Base-by-base conservation (phyloP, 2,888 invertebrate genomes). In the Andrena flavipes region DNA sequence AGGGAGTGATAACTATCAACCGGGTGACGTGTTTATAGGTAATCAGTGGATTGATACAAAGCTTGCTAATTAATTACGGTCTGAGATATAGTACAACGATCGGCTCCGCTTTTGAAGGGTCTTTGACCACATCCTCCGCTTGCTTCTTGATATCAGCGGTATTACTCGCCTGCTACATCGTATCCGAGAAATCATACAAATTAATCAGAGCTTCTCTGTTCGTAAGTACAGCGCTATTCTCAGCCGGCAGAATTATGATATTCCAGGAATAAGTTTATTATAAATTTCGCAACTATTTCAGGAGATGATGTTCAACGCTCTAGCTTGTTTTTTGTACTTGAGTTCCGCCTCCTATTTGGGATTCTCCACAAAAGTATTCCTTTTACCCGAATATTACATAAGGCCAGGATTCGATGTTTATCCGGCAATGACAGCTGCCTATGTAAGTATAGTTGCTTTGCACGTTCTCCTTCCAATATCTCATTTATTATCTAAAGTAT, bases 401-500 rank as follows among this genome's bases (percentile, higher is more conserved):
- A 96, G 96, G 59, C 97, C 98, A 86, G 97, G 97, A 91, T 96
- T 95, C 91, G 96, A 97, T 91, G 97, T 97, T 16, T 98, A 97
- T 94, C 98, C 98, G n/a, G 97, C 98, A 2, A 97, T 98, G 97
- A 97, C 97, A 35, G 97, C 97, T 0, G 96, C 97, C 86, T 98
- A 98, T 93, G 98, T 98, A 95, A 97, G 97, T 96, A 68, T 16
- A 49, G 0, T 49, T 42, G 10, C n/a, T 54, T 51, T 5, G 30
- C 2, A 8, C 26, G n/a, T 16, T 16, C 4, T 5, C 16, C n/a
- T 35, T 23, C 2, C 0, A 4, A 16, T 7, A 2, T 2, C 4
- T 29, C 6, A 2, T 0, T 35, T n/a, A 10, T 30, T 71, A 1
- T 8, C 16, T 2, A 33, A 13, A 13, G 5, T 1, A 0, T 48